Base-by-base conservation (phyloP, 1,140 invertebrate species). In the Frieseomelitta varia region DNA sequence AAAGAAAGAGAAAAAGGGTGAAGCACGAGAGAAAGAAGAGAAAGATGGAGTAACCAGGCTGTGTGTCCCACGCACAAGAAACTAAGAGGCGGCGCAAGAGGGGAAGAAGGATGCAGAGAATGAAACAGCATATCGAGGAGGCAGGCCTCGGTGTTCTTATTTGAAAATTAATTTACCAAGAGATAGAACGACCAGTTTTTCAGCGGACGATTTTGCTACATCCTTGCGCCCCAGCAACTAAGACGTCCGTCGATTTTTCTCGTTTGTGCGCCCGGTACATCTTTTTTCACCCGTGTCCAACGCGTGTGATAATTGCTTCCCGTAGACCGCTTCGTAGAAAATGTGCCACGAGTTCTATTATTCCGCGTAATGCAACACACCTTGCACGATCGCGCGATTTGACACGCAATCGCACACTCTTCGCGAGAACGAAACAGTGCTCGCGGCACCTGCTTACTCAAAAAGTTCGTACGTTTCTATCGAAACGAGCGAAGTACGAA, bases 161-260 rank as follows among this genome's bases (percentile, higher is more conserved):
- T 90, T 90, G 79, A 85, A 90, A 87, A 89, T 90, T 89, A 90
- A 90, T 90, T 85, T 89, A 76, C 85, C 67, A 67, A 56, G 55
- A 87, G 85, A 67, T 80, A 81, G 81, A 87, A 87, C 68, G 76
- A 85, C 87, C 88, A 90, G 87, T 90, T 90, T 87, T 90, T 87
- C 39, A 89, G 27, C 77, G 24, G 53, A 10, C 83, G n/a, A 51
- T 85, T 82, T 90, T 82, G 79, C 80, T 82, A 67, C 51, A 63
- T 39, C 74, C 17, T 56, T 19, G 34, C 56, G 39, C 74, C 51
- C 58, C 24, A 72, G 74, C 87, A 78, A 84, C 79, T 82, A 85
- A 88, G 67, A 80, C 58, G 69, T 87, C 79, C 85, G 53, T 47
- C 75, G 47, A 83, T 81, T 87, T 30, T 30, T 76, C 63, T 80